These are phyloP conservation scores for Priocnemis perturbator DNA, from an alignment of 2,888 invertebrate genomes.

Conservation along the genomic window DNA sequence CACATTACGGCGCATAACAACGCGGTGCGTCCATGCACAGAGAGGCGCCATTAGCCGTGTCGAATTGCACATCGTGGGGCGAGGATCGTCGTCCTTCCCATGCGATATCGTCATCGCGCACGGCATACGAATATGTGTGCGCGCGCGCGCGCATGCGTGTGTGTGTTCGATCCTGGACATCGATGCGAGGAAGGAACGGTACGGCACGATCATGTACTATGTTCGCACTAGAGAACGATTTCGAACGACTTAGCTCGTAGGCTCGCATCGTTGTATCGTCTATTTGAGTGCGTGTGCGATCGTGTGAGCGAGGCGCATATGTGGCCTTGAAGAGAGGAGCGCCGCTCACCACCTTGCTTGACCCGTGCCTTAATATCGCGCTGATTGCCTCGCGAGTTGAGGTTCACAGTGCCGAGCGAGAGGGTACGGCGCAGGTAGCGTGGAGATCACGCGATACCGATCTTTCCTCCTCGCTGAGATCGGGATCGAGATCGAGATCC, in stretches of 20 bases:
- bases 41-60: constrained; percentile 38
- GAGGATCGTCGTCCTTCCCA: constrained; percentile 28
- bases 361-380: constrained; percentile 33
- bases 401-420: neutral
- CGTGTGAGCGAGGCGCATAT: constrained; percentile 7
- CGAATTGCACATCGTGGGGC: constrained; percentile 48
- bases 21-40: constrained; percentile 18
- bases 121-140: neutral
- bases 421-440: constrained; percentile 8
- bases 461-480: neutral
- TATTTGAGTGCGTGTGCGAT: neutral
- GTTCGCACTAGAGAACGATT: neutral
- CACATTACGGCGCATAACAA: constrained; percentile 44
- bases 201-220: constrained; percentile 1
- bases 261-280: neutral
- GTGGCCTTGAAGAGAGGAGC: constrained; percentile 23
- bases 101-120: constrained; percentile 40
- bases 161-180: too few species aligned
- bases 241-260: neutral
- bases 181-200: neutral
- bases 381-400: constrained; percentile 27
- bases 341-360: constrained; percentile 22
- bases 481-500: neutral
- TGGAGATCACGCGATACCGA: constrained; percentile 22
- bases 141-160: too few species aligned